Base-by-base conservation (phyloP, 2,113 vertebrate genomes). In the Anarrhichthys ocellatus region DNA sequence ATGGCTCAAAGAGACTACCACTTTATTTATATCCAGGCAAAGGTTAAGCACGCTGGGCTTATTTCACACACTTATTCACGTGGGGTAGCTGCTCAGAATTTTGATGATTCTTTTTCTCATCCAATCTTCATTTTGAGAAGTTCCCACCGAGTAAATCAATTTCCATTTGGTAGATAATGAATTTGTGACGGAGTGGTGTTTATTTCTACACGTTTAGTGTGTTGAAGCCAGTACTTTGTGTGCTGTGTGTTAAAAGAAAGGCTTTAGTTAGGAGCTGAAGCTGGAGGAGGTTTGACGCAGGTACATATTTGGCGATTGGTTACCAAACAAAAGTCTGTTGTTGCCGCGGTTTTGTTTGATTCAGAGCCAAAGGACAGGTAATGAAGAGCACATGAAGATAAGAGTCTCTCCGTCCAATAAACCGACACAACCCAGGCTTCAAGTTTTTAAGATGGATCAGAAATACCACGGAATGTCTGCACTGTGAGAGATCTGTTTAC, bases 301-400 rank as follows among this genome's bases (percentile, higher is more conserved):
- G 74, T 75, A 75, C 24, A 50, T 29, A 7, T 61, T 54, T 4
- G 4, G 32, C 74, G 40, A 6, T 74, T 32, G 11, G 42, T 52
- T 73, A 73, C 68, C 50, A 44, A 83, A 82, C 75, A 82, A 66
- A 64, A 0, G 14, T 75, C 64, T 80, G 27, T 79, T 90, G 78
- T 74, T 88, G 82, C 76, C 1, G 64, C 62, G 32, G 29, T 44
- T 78, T 70, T 27, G 48, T 86, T 84, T 92, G 92, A 92, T 89
- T 85, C 17, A 6, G 77, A 64, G 86, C 91, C 84, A 87, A 36
- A 24, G 73, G 20, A 78, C 83, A 92, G 91, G 85, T 91, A 89
- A 93, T 91, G 34, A 66, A 44, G 87, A 90, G 66, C 94, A 94
- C 85, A 87, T 94, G 91, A 80, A 14, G 44, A 9, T 52, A 18